Base-by-base conservation (phyloP, 2,113 vertebrate species). In the Chloebia gouldiae region DNA sequence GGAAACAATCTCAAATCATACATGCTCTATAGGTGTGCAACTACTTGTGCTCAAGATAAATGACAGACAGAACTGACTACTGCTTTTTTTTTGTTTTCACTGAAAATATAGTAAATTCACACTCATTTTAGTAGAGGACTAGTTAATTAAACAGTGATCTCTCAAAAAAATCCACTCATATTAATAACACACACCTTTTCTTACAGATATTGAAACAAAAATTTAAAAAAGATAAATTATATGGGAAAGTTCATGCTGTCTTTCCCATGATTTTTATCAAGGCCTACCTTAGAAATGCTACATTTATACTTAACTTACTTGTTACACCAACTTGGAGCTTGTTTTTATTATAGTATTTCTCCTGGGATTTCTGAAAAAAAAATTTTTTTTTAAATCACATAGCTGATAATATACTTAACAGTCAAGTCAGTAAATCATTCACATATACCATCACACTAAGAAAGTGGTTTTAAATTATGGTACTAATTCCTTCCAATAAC, bases 341-440 rank as follows among this genome's bases (percentile, higher is more conserved):
- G 97, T 90, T 98, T 97, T 98, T 99, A 87, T 96, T 97, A 88
- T 88, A 90, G 89, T 97, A 98, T 94, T 98, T 99, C 91, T 99
- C 99, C 95, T 98, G 99, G 79, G 96, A 97, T 98, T 98, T 99
- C 99, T 99, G 96, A 53, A 95, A 91, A 97, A 85, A 85, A 96
- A 97, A 7, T 96, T 24, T 56, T 70, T 77, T 66, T 81, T 82
- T 6, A 65, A 78, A 86, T 82, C 42, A 64, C 56, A 44, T 4
- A 75, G 25, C 15, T 85, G 17, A 30, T 42, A 88, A 90, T 24
- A 82, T 8, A 60, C 1, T 50, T 21, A 79, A 54, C 4, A 81
- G 27, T 47, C 28, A 91, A 78, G 15, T n/a, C 51, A 75, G 21
- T 54, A 92, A 81, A 11, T 76, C 35, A 27, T 17, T 88, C 42